Conservation (phyloP, 2,888 invertebrate genomes). For the Drosophila formosana region DNA sequence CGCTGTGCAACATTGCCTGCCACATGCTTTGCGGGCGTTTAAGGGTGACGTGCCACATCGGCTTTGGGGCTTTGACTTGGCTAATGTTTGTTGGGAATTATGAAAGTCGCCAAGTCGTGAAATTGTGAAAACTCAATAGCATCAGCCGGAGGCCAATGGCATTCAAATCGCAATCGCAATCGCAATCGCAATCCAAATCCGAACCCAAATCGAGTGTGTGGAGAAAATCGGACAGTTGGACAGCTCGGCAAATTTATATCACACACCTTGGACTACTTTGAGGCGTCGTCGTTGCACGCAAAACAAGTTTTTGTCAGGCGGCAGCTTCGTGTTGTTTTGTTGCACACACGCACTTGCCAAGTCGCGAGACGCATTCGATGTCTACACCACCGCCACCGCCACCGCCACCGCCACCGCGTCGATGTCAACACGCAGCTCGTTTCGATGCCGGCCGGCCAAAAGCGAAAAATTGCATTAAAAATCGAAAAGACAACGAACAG, state of each 20-base stretch:
- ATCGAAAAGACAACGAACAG: constrained; percentile 66
- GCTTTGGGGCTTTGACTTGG: constrained; percentile 2
- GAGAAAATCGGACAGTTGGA: constrained; percentile 19
- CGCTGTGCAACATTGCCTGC: neutral
- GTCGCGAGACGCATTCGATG: constrained; percentile 56
- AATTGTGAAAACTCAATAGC: constrained; percentile 48
- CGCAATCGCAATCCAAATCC: too few species aligned
- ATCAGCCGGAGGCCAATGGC: constrained; percentile 49
- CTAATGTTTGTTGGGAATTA: constrained; percentile 34
- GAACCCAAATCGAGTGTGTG: constrained; percentile 19
- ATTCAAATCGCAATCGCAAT: constrained; percentile 10
- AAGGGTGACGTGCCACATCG: constrained; percentile 25
- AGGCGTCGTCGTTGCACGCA: constrained; percentile 58
- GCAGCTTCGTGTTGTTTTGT: constrained; percentile 20
- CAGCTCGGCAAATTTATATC: constrained; percentile 67
- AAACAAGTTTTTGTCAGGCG: constrained; percentile 53
- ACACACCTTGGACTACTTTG: constrained; percentile 79
- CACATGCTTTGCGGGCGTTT: constrained; percentile 1
- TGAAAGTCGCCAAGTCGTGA: constrained; percentile 43
- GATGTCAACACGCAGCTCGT: constrained; percentile 69
- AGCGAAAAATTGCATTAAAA: constrained; percentile 71
- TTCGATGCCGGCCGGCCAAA: constrained; percentile 71
- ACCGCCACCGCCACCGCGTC: constrained; percentile 1
- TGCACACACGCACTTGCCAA: constrained; percentile 61
- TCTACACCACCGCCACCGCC: constrained; percentile 21